phyloP scores from a whole-genome alignment of 2,113 vertebrate species.

The Turnix velox region DNA sequence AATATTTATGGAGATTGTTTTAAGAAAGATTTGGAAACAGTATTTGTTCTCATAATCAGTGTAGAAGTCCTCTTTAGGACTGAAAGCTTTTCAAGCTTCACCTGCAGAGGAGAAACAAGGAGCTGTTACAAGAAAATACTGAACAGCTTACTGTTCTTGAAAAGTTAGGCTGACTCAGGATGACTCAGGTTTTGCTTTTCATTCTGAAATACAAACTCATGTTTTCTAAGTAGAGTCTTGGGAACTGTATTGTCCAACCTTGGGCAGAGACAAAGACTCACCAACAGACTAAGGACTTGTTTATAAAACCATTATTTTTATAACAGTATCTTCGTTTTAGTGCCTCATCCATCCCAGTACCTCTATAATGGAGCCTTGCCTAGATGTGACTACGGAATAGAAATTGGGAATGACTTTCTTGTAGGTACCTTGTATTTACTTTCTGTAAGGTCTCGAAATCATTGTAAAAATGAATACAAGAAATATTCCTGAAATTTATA shows the following conservation, averaged over 20 bases:
- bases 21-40: neutral
- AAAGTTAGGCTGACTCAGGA: neutral
- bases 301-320: neutral
- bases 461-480: neutral
- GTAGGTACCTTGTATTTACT: rapidly evolving
- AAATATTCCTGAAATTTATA: neutral
- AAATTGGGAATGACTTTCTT: neutral
- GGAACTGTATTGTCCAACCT: neutral
- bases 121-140: neutral
- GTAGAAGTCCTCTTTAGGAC: neutral
- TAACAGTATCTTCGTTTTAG: neutral
- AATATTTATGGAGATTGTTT: rapidly evolving
- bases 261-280: neutral
- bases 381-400: neutral
- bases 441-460: neutral
- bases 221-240: neutral
- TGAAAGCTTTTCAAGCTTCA: neutral
- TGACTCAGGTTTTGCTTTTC: neutral
- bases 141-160: neutral
- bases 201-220: neutral
- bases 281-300: neutral
- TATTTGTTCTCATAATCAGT: neutral
- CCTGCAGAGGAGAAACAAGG: neutral
- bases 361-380: neutral
- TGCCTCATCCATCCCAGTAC: neutral